These are phyloP conservation scores for Melanargia galathea DNA, from an alignment of 2,888 invertebrate genomes.

Conservation along the genomic window DNA sequence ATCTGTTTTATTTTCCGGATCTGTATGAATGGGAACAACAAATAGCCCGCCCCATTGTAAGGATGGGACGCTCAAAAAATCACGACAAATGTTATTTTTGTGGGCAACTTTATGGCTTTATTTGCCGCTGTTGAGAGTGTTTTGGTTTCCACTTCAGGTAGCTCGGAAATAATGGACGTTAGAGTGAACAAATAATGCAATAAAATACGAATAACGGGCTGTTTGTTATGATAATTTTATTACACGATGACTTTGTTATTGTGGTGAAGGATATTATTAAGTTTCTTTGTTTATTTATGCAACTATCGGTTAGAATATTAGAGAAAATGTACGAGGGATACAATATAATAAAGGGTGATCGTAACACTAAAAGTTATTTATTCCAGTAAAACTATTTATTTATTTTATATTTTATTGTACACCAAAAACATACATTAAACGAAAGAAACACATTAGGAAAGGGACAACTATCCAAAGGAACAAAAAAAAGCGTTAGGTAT, in stretches of 20 bases:
- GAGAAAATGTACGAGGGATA: too few relatives aligned
- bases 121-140: constrained; percentile 57
- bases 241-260: constrained; percentile 12
- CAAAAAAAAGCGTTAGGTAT: too few relatives aligned
- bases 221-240: constrained; percentile 22
- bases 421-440: too few relatives aligned
- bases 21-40: constrained; percentile 73
- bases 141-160: constrained; percentile 47
- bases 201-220: constrained; percentile 23
- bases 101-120: constrained; percentile 74
- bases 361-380: not conserved
- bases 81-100: constrained; percentile 70
- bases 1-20: constrained; percentile 81
- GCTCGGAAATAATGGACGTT: constrained; percentile 29
- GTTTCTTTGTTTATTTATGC: not conserved
- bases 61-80: constrained; percentile 53
- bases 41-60: constrained; percentile 67
- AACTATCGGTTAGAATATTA: not conserved
- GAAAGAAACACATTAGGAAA: too few relatives aligned
- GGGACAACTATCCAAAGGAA: too few relatives aligned
- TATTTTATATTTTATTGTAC: too few relatives aligned
- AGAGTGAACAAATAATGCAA: constrained; percentile 30
- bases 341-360: not conserved
- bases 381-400: not conserved
- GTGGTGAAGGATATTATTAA: not conserved